Evolutionary conservation across 2,113 vertebrate species (phyloP).

Genomic region (Pandion haliaetus): DNA sequence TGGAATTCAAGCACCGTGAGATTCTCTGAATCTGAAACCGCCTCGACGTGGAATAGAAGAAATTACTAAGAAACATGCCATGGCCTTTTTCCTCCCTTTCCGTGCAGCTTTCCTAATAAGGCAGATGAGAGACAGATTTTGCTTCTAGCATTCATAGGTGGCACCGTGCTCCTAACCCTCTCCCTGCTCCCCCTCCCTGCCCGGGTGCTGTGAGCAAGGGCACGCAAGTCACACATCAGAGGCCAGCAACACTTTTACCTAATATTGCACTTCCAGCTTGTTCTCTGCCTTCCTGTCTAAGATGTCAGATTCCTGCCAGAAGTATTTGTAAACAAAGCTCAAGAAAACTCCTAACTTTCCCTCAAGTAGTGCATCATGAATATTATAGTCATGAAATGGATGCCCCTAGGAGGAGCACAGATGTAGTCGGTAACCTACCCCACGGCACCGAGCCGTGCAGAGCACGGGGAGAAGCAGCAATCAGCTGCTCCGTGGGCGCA

Average conservation of each 20-base stretch:
- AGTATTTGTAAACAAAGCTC: constrained; percentile 28
- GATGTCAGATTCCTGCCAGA: not conserved
- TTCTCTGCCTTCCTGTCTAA: not conserved
- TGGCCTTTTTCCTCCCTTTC: not conserved
- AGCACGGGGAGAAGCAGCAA: not conserved
- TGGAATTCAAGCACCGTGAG: not conserved
- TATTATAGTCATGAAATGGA: not conserved
- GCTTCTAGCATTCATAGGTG: not conserved
- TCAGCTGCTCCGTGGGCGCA: not conserved
- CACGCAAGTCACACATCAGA: not conserved
- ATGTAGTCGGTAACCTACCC: not conserved
- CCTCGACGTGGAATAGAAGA: not conserved
- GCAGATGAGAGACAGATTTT: constrained; percentile 3
- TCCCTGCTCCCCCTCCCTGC: not conserved
- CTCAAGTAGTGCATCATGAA: not conserved
- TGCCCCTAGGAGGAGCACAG: not conserved
- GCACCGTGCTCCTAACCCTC: not conserved
- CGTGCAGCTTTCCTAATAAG: not conserved
- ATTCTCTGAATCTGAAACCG: not conserved
- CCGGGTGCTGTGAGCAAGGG: not conserved
- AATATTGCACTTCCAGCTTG: not conserved
- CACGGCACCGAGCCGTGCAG: not conserved
- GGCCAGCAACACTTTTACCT: not conserved
- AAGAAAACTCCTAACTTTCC: not conserved
- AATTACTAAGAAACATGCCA: not conserved